Base-by-base conservation (phyloP, 2,888 invertebrate species). In the Lasioglossum figueresi region DNA sequence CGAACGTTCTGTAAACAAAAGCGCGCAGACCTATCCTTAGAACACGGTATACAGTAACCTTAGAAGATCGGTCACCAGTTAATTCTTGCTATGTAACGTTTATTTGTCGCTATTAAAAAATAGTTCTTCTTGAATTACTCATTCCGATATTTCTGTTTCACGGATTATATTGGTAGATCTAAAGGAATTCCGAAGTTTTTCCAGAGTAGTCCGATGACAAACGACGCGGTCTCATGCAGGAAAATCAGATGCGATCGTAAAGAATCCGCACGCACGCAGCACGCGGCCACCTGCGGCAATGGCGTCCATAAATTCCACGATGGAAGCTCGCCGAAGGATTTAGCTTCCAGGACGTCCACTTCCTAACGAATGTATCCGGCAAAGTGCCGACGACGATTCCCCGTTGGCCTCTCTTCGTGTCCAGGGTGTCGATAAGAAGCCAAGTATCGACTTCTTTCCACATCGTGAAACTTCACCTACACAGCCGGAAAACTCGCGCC, bases 1-100 rank as follows among this genome's bases (percentile, higher is more conserved):
- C 99, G 95, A 99, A 99, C 94, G 98, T 98, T 96, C 99, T 99
- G 96, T 86, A 96, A 96, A 76, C 31, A 52, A 19, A 78, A 34
- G 2, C 14, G 16, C 4, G 31, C 52, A n/a, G 3, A n/a, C n/a
- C 52, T 23, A 52, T 59, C 27, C 16, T 4, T 45, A 16, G 43
- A 14, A 43, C 14, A 43, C 0, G 27, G 27, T 23, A 59, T 14
- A 43, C 0, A 59, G 27, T 23, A 59, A 27, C 10, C 59, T 59
- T 27, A 59, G 12, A 27, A 27, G 27, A 52, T n/a, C 52, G 52
- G 10, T 52, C 52, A 23, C 23, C 8, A 8, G 3, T 10, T 52
- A 1, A 16, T 48, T 19, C 6, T 23, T 10, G 10, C 3, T 10
- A 3, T 10, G 23, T 3, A 10, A 52, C 52, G 10, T 52, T 52